A percentile compares a stretch with the other conserved stretches of the same genome.
phyloP scores from a whole-genome alignment of 2,888 invertebrate species.

The Cheilosia scutellata region DNA sequence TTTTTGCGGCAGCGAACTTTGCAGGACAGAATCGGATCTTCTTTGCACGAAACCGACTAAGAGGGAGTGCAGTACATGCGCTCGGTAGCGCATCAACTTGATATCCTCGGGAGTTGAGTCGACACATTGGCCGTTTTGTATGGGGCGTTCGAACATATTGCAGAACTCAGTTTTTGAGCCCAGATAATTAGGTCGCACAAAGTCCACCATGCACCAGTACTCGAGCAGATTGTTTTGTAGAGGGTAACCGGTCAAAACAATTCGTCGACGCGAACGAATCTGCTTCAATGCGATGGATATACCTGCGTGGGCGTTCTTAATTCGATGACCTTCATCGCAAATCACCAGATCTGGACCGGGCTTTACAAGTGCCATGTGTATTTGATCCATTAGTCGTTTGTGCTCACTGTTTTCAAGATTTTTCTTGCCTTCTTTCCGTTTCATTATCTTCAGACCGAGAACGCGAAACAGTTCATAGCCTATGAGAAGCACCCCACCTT shows the following conservation, averaged over 20 bases:
- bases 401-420: constrained; percentile 83
- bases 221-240: constrained; percentile 98
- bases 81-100: constrained; percentile 96
- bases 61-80: constrained; percentile 97
- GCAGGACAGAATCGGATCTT: constrained; percentile 96
- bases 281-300: constrained; percentile 97
- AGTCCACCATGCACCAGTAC: constrained; percentile 99
- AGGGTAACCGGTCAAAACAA: constrained; percentile 99
- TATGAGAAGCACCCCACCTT: constrained; percentile 97
- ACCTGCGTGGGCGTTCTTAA: constrained; percentile 98
- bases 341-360: constrained; percentile 98
- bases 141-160: constrained; percentile 99
- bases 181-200: constrained; percentile 98
- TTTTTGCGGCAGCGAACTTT: constrained; percentile 96
- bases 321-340: constrained; percentile 98
- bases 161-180: constrained; percentile 98
- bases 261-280: constrained; percentile 95
- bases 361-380: constrained; percentile 92
- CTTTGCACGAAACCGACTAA: constrained; percentile 98
- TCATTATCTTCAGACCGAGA: constrained; percentile 90
- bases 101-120: constrained; percentile 98
- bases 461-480: constrained; percentile 98
- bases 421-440: constrained; percentile 86
- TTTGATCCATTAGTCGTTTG: constrained; percentile 92
- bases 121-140: constrained; percentile 98